Evolutionary conservation across 1,140 invertebrate species (phyloP), one percentile per base, ranked within the genome.

Genomic region (Drosophila parvula): DNA sequence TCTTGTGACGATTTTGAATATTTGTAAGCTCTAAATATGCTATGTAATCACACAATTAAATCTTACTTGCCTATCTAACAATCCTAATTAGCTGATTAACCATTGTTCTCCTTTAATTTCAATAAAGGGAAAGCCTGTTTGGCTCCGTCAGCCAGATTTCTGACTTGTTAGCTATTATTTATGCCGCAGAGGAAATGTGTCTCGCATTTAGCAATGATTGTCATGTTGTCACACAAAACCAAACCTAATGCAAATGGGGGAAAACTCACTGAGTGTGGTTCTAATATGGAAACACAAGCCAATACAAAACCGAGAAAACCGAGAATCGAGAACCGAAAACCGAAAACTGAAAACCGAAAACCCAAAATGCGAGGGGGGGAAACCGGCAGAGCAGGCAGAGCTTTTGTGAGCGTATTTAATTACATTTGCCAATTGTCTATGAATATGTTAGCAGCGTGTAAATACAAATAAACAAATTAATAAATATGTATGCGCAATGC

Each of bases 381-480:
- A 60, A 47, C 34, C 32, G 18, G 7, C 50, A 11, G 11, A 30
- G 34, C 32, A 45, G 53, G 18, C 60, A 68, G 51, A 51, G 67
- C 84, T 75, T 89, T 89, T 78, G 84, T 81, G 89, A 84, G 83
- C 78, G 84, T 89, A 89, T 89, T 89, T 89, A 89, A 89, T 89
- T 89, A 89, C 84, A 89, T 89, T 89, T 89, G 78, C 74, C 84
- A 89, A 89, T 89, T 89, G 84, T 89, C 84, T 89, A 89, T 89
- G 84, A 89, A 89, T 89, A 89, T 89, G 84, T 89, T 89, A 84
- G 85, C 84, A 89, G 74, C 62, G 85, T 89, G 80, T 81, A 89
- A 89, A 89, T 75, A 88, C 62, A 58, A 71, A 81, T 57, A 78
- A 62, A 85, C 81, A 83, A 89, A 89, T 88, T 88, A 89, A 83